Conservation (phyloP, 2,113 vertebrate species). For the Boleophthalmus pectinirostris region DNA sequence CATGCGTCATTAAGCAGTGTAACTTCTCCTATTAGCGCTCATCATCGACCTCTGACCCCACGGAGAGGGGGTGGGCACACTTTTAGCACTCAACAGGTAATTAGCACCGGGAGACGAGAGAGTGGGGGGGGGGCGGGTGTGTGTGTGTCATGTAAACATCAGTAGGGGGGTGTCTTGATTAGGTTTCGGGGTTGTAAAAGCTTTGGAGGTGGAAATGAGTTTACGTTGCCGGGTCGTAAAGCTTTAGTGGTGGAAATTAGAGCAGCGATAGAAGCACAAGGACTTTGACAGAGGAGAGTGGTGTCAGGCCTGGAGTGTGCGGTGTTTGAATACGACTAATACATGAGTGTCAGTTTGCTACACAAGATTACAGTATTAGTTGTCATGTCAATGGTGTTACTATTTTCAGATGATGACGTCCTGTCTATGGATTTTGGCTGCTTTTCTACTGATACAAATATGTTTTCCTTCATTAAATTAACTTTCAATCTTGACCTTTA, state of each 20-base stretch:
- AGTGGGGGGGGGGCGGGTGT: not conserved
- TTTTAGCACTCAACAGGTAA: conserved; percentile 32
- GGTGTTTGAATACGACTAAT: conserved; percentile 12
- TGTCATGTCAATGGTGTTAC: not conserved
- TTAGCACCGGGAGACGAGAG: conserved; percentile 10
- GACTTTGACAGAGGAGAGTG: conserved; percentile 4
- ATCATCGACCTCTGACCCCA: conserved; percentile 18
- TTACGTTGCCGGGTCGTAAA: not conserved
- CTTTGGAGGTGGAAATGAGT: conserved; percentile 13
- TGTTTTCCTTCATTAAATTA: too few relatives aligned
- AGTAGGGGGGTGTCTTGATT: not conserved
- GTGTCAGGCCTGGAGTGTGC: not conserved
- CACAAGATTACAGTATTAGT: not conserved
- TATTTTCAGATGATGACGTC: not conserved
- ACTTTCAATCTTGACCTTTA: too few relatives aligned
- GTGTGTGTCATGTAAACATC: conserved; percentile 16
- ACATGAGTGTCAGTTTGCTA: not conserved
- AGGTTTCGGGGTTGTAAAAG: conserved; percentile 21
- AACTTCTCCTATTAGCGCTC: not conserved
- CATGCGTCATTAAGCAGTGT: not conserved
- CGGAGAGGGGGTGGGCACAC: not conserved
- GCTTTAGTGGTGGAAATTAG: conserved; percentile 27
- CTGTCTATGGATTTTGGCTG: too few relatives aligned
- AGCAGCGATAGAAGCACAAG: not conserved
- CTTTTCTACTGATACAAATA: too few relatives aligned